Evolutionary conservation across 2,113 vertebrate species (phyloP).

Genomic region (Macquaria ambigua): DNA sequence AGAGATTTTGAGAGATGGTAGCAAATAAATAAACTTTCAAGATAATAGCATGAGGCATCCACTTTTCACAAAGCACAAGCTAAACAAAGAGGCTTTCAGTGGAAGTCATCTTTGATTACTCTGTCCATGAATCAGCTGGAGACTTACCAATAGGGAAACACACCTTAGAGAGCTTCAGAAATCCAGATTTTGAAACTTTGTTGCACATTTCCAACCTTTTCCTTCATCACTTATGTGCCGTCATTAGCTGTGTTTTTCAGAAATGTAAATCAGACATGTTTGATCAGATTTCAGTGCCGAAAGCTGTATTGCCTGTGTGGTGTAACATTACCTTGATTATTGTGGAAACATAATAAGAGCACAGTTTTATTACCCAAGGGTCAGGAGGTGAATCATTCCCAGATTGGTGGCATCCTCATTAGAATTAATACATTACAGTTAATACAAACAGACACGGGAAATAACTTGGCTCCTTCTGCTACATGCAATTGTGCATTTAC

Average conservation of each 20-base stretch:
- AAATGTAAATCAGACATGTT: not conserved
- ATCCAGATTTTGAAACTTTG: conserved; percentile 1
- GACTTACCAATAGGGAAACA: not conserved
- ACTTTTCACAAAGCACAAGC: conserved; percentile 5
- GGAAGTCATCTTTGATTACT: conserved; percentile 34
- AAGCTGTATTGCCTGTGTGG: not conserved
- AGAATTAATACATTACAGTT: not conserved
- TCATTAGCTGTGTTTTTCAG: not conserved
- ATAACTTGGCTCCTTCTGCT: not conserved
- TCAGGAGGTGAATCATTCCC: conserved; percentile 11
- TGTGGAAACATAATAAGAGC: conserved; percentile 18
- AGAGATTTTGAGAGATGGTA: conserved; percentile 1
- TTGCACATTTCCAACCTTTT: not conserved
- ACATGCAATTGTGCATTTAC: not conserved
- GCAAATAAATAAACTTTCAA: conserved; percentile 40
- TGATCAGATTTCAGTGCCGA: conserved; percentile 14
- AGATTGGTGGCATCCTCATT: not conserved
- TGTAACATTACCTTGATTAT: conserved; percentile 1
- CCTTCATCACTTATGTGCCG: not conserved
- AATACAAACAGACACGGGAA: not conserved
- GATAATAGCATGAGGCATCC: conserved; percentile 22
- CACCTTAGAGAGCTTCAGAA: not conserved
- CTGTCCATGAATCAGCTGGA: conserved; percentile 20
- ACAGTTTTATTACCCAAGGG: not conserved
- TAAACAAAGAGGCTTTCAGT: conserved; percentile 36